Conservation (phyloP, 2,797 vertebrate species). For the Heteromormyrus szaboi region DNA sequence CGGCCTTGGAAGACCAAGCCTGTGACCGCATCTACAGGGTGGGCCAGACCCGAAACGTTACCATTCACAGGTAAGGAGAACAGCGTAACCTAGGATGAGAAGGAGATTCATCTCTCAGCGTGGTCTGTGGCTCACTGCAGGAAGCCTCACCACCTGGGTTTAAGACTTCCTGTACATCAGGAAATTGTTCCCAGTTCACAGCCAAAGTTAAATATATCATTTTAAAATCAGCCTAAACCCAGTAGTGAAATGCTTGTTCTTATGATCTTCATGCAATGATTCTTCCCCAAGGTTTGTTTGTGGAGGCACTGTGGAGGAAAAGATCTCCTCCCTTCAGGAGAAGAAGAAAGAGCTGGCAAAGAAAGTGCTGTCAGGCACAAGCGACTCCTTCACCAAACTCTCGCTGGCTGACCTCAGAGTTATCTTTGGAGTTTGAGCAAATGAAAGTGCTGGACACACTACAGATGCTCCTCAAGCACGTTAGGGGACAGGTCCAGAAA, state of each 20-base stretch:
- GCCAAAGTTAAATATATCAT: neutral
- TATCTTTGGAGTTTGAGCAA: slow-evolving; percentile 69
- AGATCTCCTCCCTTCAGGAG: slow-evolving; percentile 77
- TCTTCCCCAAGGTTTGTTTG: slow-evolving; percentile 77
- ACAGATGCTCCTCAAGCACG: neutral
- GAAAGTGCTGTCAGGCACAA: slow-evolving; percentile 79
- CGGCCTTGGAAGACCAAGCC: slow-evolving; percentile 91
- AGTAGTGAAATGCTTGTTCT: neutral
- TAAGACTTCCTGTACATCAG: neutral
- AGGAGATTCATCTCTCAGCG: neutral
- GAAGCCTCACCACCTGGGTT: neutral
- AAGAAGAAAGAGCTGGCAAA: slow-evolving; percentile 87
- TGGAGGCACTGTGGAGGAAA: slow-evolving; percentile 86
- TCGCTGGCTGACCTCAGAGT: slow-evolving; percentile 78
- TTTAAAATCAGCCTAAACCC: neutral
- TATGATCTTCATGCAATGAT: neutral
- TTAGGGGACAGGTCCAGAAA: neutral
- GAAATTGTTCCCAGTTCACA: neutral
- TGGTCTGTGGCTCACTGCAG: neutral
- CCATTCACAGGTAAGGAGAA: slow-evolving; percentile 77
- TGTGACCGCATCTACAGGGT: slow-evolving; percentile 94
- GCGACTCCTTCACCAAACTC: slow-evolving; percentile 69
- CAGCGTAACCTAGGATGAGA: neutral
- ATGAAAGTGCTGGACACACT: neutral
- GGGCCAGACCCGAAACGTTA: slow-evolving; percentile 80